Evolutionary conservation across 2,797 vertebrate genomes (phyloP).

Genomic region (Cyprinodon diabolis): DNA sequence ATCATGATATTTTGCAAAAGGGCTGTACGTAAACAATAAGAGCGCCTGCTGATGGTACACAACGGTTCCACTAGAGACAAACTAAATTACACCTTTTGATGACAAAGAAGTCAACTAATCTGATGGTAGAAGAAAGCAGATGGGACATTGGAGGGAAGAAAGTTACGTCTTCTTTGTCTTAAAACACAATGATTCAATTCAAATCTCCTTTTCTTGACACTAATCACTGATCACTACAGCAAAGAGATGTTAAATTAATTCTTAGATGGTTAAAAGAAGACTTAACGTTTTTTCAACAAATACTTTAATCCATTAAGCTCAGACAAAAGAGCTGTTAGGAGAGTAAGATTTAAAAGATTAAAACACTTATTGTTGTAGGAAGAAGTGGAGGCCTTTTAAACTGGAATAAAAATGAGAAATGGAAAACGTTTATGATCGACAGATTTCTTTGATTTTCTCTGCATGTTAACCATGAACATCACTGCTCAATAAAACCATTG

Average conservation of each 20-base stretch:
- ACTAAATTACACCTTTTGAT: background rate
- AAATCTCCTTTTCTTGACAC: too few species aligned
- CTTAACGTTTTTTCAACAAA: background rate
- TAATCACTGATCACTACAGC: background rate
- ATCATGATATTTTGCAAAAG: background rate
- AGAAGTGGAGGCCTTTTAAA: background rate
- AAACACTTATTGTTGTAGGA: background rate
- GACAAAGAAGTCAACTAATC: background rate
- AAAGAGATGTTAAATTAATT: background rate
- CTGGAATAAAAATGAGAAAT: background rate
- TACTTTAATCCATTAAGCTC: background rate
- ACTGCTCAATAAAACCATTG: too few species aligned
- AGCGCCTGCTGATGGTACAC: background rate
- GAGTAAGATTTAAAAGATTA: too few species aligned
- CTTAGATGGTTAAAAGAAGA: background rate
- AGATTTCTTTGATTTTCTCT: too few species aligned
- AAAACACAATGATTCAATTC: constrained; percentile 34
- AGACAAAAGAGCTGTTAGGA: background rate
- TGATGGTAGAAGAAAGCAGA: background rate
- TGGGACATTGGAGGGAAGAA: background rate
- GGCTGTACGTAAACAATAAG: background rate
- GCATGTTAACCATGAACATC: too few species aligned
- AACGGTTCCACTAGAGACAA: background rate
- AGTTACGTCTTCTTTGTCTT: constrained; percentile 20
- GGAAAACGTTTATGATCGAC: background rate